A percentile compares a stretch with the other conserved stretches of the same genome.
phyloP scores from a whole-genome alignment of 2,113 vertebrate genomes.

The Columbina picui region DNA sequence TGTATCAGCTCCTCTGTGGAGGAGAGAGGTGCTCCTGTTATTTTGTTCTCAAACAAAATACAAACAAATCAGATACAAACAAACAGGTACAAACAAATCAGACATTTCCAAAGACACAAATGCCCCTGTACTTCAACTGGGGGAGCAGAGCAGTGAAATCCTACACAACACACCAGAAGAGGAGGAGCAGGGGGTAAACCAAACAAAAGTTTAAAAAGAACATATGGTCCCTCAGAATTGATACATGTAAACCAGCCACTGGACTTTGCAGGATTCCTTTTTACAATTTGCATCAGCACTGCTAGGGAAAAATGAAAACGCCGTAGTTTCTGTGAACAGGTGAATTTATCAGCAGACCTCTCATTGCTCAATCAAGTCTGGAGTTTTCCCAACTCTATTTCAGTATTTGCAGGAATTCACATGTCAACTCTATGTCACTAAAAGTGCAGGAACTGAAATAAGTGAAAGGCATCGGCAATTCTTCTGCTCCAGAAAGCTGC shows the following conservation, averaged over 20 bases:
- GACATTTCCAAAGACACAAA: background rate
- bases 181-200: background rate
- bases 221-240: background rate
- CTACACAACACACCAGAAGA: background rate
- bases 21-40: background rate
- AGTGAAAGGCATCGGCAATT: background rate
- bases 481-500: background rate
- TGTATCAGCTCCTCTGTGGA: background rate
- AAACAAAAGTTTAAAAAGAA: background rate
- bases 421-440: background rate
- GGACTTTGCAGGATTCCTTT: background rate
- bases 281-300: background rate
- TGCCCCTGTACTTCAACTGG: background rate
- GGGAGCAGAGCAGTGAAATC: background rate
- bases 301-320: background rate
- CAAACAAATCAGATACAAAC: background rate
- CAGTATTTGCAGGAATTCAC: background rate
- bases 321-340: background rate
- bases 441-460: background rate
- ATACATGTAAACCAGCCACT: background rate
- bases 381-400: background rate
- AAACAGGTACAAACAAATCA: background rate
- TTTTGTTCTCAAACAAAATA: background rate
- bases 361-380: background rate
- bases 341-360: background rate